Percentiles rank a stretch among this genome's conserved stretches.
Evolutionary conservation across 2,888 invertebrate genomes (phyloP).

Genomic region (Dysmachus trigonus): DNA sequence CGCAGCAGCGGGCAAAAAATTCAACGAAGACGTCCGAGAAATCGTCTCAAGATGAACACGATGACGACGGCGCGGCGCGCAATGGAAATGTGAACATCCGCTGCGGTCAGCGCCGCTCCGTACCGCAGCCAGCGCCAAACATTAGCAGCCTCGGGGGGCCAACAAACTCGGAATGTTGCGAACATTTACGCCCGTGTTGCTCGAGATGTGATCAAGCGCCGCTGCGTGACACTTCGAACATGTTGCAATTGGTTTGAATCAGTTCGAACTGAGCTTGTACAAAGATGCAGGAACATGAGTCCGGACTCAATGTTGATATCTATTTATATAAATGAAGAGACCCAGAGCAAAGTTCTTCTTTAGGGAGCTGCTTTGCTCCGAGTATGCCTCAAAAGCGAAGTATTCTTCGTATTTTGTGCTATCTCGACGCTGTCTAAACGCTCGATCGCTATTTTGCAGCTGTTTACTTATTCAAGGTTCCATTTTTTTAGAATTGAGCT

Average conservation of each 20-base stretch:
- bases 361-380: not conserved
- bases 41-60: not conserved
- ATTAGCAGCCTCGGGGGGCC: constrained; percentile 10
- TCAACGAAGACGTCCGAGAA: not conserved
- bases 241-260: not conserved
- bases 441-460: not conserved
- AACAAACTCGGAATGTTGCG: constrained; percentile 2
- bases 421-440: not conserved
- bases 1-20: not conserved
- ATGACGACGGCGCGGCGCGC: not conserved
- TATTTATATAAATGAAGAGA: not conserved
- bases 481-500: not conserved
- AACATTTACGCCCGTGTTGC: not conserved
- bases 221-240: not conserved
- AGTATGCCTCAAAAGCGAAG: not conserved
- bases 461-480: not conserved
- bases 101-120: not conserved
- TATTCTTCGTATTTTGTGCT: not conserved
- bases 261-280: not conserved
- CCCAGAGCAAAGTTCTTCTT: not conserved
- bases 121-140: not conserved
- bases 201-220: not conserved
- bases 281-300: not conserved
- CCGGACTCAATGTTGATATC: not conserved
- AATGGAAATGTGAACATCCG: not conserved